Evolutionary conservation across 2,797 vertebrate species (phyloP), one percentile per base, ranked within the genome.

Genomic region (Sebastes matsubarae): DNA sequence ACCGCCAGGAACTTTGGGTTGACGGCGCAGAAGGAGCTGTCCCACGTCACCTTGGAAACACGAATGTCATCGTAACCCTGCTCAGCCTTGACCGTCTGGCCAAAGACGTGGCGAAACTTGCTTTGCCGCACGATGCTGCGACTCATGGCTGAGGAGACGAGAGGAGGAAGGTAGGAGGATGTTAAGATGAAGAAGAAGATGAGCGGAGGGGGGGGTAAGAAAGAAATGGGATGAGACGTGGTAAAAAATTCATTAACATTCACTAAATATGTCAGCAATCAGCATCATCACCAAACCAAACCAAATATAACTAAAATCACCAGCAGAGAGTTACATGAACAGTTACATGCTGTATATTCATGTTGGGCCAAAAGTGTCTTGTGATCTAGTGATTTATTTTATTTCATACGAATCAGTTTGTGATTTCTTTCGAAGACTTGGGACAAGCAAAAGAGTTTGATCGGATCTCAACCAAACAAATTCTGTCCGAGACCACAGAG

Each of bases 1-100:
- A 99, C 98, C 64, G 99, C 99, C 94, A 99, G 80, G 82, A 99
- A 99, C 91, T 99, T 99, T 84, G 98, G 98, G 95, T 99, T 99
- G 93, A 99, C 97, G 0, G 97, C 97, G 6, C 98, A 99, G 95
- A 99, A 99, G 59, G 97, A 97, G 91, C 98, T 99, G 97, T 99
- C 99, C 96, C 99, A 99, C 0, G 98, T 99, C 93, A 99, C 97
- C 93, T 97, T 99, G 94, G 99, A 99, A 64, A 99, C 98, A 0
- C 99, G 97, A 85, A 99, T 99, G 95, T 99, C 99, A 92, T 99
- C 98, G 0, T 99, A 99, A 89, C 95, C 93, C 94, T 99, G 98
- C 87, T 99, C 98, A 0, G 98, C 96, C 90, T 99, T 99, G 75
- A 97, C 97, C 0, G 96, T 89, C 95, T 99, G 98, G 36, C 99